Evolutionary conservation across 2,888 invertebrate genomes (phyloP), one percentile per base, ranked within the genome.

Genomic region (Cremastobaeus sp.): DNA sequence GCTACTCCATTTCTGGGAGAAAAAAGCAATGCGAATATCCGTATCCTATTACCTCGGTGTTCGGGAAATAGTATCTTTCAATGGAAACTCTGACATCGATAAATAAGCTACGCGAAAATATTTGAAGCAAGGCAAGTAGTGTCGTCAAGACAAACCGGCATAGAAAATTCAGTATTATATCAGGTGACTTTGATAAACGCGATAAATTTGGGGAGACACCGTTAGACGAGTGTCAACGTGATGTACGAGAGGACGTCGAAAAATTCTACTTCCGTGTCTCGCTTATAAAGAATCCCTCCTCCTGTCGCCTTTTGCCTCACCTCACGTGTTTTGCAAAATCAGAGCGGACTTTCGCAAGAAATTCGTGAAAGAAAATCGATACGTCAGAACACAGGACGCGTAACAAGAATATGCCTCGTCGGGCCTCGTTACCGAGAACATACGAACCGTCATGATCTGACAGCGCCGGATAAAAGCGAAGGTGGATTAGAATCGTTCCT

Each of bases 181-280:
- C 81, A 78, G 72, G 74, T 72, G 72, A 74, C 77, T 79, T 81
- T 79, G 84, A 81, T 81, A 83, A 85, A 83, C 81, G 79, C 83
- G 83, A 85, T 85, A 85, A 85, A 86, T 85, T 83, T 81, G 80
- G 77, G 74, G 77, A 80, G 83, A 83, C 80, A 79, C 80, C 77
- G 79, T 83, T 79, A 81, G 84, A 83, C 82, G 82, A 80, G 79
- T 81, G 84, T 83, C 83, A 83, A 72, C 76, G 70, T 84, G 84
- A 85, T 85, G 82, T 83, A 85, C 81, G 84, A 82, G 83, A 77
- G 77, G 78, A 76, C 77, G 59, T 75, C 77, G 75, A 75, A 74
- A 77, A 76, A 77, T 77, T 73, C 73, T 73, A 21, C 69, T 43
- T 48, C 43, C 37, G 39, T 34, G 43, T 59, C 59, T 43, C 59